A percentile compares a stretch with the other conserved stretches of the same genome.
Conservation (phyloP, 2,797 vertebrate genomes). For the Halcyon leucocephala region DNA sequence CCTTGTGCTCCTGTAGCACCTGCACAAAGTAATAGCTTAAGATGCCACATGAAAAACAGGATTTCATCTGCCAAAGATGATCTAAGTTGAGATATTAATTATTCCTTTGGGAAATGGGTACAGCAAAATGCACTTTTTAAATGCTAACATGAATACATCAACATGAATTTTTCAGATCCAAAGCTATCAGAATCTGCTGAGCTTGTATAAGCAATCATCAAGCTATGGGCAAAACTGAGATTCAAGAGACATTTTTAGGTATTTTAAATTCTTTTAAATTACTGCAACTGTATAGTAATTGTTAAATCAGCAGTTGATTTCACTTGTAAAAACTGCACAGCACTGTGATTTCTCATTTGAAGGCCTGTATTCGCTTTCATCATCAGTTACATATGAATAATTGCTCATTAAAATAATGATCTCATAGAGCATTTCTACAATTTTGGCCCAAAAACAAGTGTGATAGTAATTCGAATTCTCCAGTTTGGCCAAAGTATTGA, state of each 20-base stretch:
- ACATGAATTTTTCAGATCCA: background rate
- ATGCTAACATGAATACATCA: background rate
- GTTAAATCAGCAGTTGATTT: background rate
- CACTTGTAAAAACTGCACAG: background rate
- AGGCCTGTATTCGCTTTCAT: background rate
- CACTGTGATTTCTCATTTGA: background rate
- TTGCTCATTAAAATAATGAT: background rate
- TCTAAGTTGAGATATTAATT: conserved; percentile 66
- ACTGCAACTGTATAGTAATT: background rate
- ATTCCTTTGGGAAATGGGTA: conserved; percentile 34
- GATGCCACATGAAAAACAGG: conserved; percentile 10
- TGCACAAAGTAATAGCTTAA: conserved; percentile 24
- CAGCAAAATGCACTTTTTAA: background rate
- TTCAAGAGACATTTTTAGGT: background rate
- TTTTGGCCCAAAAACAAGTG: background rate
- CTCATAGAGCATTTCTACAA: rapidly evolving
- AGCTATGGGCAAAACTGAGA: background rate
- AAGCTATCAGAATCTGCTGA: background rate
- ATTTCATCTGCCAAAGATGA: conserved; percentile 53
- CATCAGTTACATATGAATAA: background rate
- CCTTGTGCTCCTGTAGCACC: conserved; percentile 47
- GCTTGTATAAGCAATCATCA: background rate
- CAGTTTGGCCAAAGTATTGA: background rate
- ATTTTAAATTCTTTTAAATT: background rate
- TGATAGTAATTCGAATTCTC: background rate